phyloP scores from a whole-genome alignment of 2,113 vertebrate species.

The Chroicocephalus ridibundus region DNA sequence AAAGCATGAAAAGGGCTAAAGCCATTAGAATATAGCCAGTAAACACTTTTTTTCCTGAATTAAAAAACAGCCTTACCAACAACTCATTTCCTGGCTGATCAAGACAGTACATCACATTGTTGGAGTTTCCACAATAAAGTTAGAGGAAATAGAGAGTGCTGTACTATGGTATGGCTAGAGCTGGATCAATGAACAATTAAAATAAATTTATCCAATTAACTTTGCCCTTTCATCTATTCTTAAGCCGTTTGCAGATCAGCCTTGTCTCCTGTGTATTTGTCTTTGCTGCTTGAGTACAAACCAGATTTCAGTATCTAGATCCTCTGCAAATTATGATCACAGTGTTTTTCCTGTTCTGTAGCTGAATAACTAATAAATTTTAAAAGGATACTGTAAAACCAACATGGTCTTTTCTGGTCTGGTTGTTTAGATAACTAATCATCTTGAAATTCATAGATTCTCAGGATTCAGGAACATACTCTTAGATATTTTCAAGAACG shows the following conservation, averaged over 20 bases:
- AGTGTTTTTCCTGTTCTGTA: neutral
- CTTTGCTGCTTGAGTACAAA: neutral
- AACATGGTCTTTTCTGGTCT: neutral
- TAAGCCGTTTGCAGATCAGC: neutral
- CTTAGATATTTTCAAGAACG: neutral
- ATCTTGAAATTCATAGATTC: neutral
- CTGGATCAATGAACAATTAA: constrained; percentile 19
- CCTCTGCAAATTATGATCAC: neutral
- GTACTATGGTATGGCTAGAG: neutral
- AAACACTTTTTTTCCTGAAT: neutral
- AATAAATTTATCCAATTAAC: constrained; percentile 14
- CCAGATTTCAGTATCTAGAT: neutral
- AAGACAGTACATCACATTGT: neutral
- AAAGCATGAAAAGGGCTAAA: neutral
- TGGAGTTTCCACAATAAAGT: neutral
- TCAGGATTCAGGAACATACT: neutral
- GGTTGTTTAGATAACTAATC: neutral
- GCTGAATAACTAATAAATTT: neutral
- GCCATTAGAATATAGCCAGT: neutral
- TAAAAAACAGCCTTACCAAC: neutral
- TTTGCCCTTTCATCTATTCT: neutral
- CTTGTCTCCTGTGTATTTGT: neutral
- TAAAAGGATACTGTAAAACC: neutral
- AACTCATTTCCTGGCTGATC: neutral
- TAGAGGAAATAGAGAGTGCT: neutral